Percentiles rank a stretch among this genome's conserved stretches.
Evolutionary conservation across 2,113 vertebrate genomes (phyloP).

Genomic region (Tyrannus savana): DNA sequence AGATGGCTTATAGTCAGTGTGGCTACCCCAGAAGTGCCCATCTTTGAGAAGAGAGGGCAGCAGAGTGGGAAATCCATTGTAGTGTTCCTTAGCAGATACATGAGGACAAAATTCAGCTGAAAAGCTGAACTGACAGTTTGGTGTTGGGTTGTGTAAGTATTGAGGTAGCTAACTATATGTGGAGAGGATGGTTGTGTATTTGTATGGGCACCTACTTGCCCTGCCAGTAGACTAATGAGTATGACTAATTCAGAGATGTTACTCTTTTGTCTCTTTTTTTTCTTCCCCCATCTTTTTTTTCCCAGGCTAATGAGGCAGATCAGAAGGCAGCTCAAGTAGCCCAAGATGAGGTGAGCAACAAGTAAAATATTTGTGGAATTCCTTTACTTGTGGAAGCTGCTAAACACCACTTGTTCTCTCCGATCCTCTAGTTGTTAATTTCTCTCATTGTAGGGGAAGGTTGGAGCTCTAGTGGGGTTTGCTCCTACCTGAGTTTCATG

Average conservation of each 20-base stretch:
- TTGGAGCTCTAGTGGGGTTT: background rate
- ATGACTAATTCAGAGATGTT: background rate
- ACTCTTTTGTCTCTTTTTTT: background rate
- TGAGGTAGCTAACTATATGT: background rate
- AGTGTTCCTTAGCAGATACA: background rate
- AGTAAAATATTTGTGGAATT: background rate
- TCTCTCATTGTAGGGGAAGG: background rate
- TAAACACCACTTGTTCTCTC: background rate
- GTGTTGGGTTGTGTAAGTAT: background rate
- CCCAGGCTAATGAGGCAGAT: conserved; percentile 75
- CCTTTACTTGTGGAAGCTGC: background rate
- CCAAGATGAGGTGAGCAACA: conserved; percentile 88
- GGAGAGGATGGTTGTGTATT: background rate
- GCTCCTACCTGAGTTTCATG: background rate
- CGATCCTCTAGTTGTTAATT: background rate
- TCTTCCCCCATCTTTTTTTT: background rate
- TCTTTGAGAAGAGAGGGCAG: background rate
- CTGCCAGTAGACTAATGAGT: background rate
- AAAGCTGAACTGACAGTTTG: background rate
- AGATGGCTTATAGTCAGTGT: background rate
- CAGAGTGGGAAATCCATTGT: background rate
- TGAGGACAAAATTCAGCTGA: background rate
- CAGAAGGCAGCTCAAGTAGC: conserved; percentile 83
- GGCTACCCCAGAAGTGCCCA: background rate
- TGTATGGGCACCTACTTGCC: background rate